These are phyloP conservation scores for Xerus inauris DNA, from an alignment of 2,113 vertebrate species.

Conservation along the genomic window DNA sequence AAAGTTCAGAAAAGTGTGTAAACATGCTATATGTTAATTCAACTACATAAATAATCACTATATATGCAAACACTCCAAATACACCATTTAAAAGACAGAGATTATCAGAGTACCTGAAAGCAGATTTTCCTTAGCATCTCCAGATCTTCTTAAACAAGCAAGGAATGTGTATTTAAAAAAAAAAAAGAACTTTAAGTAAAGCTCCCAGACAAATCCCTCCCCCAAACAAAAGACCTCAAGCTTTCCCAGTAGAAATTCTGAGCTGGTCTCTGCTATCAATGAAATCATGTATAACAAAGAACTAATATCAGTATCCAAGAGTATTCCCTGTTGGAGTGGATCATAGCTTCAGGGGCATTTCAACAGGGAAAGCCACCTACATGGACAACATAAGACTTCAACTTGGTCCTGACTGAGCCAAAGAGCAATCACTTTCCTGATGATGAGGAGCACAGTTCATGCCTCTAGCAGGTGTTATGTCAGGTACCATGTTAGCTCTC, in stretches of 20 bases:
- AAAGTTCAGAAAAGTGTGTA: not conserved
- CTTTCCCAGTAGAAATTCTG: not conserved
- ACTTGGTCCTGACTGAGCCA: not conserved
- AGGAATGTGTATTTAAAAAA: no score
- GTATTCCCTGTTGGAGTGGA: not conserved
- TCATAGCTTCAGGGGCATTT: not conserved
- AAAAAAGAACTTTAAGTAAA: no score
- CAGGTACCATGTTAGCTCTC: fast-evolving
- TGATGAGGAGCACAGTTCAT: not conserved
- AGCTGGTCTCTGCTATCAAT: not conserved
- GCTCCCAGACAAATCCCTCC: no score
- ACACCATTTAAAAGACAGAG: not conserved
- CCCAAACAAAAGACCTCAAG: no score
- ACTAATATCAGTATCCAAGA: not conserved
- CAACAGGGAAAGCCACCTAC: not conserved
- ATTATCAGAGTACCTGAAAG: not conserved
- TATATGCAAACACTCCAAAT: not conserved
- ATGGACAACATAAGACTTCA: not conserved
- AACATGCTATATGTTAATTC: not conserved
- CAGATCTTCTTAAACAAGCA: no score
- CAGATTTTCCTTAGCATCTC: no score
- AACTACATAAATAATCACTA: not conserved
- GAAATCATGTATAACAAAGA: not conserved
- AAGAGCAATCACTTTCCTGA: no score
- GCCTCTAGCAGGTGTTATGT: not conserved